Evolutionary conservation across 1,140 invertebrate species (phyloP).

Genomic region (Alviniconcha marisindica): DNA sequence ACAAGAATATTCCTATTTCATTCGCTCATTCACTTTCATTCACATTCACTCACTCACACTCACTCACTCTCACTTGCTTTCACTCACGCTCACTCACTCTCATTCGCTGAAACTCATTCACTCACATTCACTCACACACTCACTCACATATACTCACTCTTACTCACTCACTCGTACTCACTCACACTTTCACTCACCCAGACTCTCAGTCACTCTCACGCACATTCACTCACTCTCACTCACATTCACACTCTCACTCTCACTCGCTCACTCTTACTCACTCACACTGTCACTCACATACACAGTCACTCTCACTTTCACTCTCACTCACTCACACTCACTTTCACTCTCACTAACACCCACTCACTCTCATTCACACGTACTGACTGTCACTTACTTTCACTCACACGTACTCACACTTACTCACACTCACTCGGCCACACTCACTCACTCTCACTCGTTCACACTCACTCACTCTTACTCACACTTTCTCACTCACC

Average conservation of each 20-base stretch:
- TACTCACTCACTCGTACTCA: background rate
- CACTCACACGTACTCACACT: background rate
- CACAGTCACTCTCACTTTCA: slow-evolving; percentile 3
- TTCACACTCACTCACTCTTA: no score
- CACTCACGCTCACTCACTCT: no score
- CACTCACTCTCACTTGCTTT: no score
- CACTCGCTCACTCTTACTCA: background rate
- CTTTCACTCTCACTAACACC: background rate
- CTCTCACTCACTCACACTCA: slow-evolving; percentile 11
- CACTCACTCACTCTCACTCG: no score
- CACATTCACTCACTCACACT: no score
- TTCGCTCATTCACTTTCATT: no score
- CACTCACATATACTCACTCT: background rate
- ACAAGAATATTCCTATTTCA: no score
- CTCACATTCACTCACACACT: background rate
- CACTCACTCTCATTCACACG: background rate
- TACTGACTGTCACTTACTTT: background rate
- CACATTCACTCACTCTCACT: slow-evolving; percentile 1
- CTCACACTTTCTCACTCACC: background rate
- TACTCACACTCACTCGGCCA: no score
- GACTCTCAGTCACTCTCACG: background rate
- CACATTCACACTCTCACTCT: background rate
- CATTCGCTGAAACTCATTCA: no score
- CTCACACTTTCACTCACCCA: background rate
- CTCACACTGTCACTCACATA: background rate